Percentiles rank a stretch among this genome's conserved stretches.
phyloP scores from a whole-genome alignment of 1,140 invertebrate species.

The Tetraneura akinire region DNA sequence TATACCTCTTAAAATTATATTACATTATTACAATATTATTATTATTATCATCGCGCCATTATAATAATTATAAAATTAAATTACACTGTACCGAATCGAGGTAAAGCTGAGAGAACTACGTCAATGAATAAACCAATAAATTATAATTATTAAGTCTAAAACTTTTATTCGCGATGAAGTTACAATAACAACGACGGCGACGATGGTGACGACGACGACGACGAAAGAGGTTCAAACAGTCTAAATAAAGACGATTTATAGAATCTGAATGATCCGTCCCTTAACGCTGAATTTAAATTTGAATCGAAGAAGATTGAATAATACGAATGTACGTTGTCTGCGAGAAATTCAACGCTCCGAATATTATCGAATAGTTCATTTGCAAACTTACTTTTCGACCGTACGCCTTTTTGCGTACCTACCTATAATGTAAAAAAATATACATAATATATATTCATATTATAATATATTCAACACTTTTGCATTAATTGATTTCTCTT shows the following conservation, averaged over 20 bases:
- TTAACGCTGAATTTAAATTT: conserved; percentile 8
- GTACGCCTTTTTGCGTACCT: not conserved
- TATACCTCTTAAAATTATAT: too few relatives aligned
- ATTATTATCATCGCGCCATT: too few relatives aligned
- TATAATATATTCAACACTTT: too few relatives aligned
- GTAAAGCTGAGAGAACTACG: not conserved
- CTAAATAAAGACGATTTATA: not conserved
- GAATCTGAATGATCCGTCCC: not conserved
- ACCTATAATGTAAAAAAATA: too few relatives aligned
- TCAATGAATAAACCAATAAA: not conserved
- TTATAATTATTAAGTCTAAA: not conserved
- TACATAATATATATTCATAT: too few relatives aligned
- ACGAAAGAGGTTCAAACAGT: not conserved
- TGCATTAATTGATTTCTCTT: too few relatives aligned
- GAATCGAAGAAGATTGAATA: not conserved
- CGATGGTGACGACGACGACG: not conserved
- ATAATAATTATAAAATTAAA: too few relatives aligned
- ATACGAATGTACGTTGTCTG: not conserved
- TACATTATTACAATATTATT: too few relatives aligned
- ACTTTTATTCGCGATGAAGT: not conserved
- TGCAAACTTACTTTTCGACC: not conserved
- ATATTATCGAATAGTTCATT: not conserved
- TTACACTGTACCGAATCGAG: too few relatives aligned
- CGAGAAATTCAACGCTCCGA: not conserved
- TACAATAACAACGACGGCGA: too few relatives aligned